These are phyloP conservation scores for Anthoscopus minutus DNA, from an alignment of 2,113 vertebrate species.

Conservation along the genomic window DNA sequence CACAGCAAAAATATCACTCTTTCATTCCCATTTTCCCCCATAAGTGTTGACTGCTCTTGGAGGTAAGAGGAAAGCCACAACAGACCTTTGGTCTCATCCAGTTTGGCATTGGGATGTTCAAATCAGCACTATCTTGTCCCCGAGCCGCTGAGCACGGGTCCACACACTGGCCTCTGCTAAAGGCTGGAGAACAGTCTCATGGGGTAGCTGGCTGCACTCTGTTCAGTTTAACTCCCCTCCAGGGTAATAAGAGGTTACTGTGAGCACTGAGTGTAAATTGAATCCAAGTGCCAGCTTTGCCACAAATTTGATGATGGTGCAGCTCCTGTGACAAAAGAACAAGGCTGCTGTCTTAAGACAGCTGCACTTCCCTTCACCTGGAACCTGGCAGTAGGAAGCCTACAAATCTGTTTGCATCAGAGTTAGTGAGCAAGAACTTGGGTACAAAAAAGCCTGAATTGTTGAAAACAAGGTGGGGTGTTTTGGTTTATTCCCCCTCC, in stretches of 20 bases:
- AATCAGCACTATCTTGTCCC: neutral
- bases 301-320: neutral
- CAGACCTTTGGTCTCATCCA: neutral
- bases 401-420: neutral
- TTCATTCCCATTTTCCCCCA: neutral
- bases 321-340: neutral
- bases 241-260: neutral
- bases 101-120: neutral
- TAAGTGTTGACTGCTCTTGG: neutral
- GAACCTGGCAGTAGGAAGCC: neutral
- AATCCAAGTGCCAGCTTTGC: neutral
- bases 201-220: neutral
- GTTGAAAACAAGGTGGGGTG: neutral
- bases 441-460: neutral
- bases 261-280: neutral
- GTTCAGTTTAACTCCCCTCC: neutral
- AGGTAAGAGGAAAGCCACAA: neutral
- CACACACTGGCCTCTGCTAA: neutral
- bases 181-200: neutral
- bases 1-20: neutral
- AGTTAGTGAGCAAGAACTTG: neutral
- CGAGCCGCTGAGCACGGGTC: fast-evolving
- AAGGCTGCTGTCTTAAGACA: neutral
- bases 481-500: neutral
- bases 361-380: neutral